A percentile compares a stretch with the other conserved stretches of the same genome.
Conservation (phyloP, 2,888 invertebrate species). For the Taenaris catops region DNA sequence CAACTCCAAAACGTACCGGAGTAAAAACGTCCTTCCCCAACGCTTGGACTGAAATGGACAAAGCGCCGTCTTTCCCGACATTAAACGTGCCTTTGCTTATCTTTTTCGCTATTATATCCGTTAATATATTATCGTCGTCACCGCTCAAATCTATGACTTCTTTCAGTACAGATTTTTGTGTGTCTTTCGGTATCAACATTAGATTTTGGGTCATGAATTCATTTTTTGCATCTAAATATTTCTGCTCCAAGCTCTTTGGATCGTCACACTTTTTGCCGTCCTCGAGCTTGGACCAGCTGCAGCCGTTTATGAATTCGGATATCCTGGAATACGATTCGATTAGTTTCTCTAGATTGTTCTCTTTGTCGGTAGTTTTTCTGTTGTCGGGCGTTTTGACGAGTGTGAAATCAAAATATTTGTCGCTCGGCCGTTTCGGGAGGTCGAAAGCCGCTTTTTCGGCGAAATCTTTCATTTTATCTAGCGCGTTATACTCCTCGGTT, state of each 20-base stretch:
- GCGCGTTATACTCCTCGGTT: constrained; percentile 63
- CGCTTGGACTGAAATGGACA: constrained; percentile 66
- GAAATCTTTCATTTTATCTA: constrained; percentile 75
- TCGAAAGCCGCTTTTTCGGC: constrained; percentile 72
- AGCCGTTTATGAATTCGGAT: constrained; percentile 70
- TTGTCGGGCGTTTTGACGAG: constrained; percentile 45
- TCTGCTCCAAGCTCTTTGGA: constrained; percentile 56
- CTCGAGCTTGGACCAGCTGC: constrained; percentile 63
- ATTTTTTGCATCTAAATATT: constrained; percentile 70
- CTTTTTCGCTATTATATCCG: constrained; percentile 55
- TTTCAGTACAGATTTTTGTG: constrained; percentile 47
- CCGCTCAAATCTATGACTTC: constrained; percentile 66
- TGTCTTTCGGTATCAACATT: constrained; percentile 63
- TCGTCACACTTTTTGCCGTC: constrained; percentile 51
- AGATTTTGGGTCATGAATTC: constrained; percentile 70
- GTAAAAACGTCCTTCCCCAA: constrained; percentile 41
- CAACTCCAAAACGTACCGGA: constrained; percentile 51
- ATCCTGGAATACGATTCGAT: constrained; percentile 70
- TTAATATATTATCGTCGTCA: constrained; percentile 53
- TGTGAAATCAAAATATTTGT: constrained; percentile 50
- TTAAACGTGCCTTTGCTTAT: constrained; percentile 56
- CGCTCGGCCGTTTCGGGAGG: constrained; percentile 54
- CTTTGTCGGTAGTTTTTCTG: constrained; percentile 43
- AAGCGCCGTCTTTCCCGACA: constrained; percentile 64
- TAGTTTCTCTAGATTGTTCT: constrained; percentile 59